A percentile compares a stretch with the other conserved stretches of the same genome.
Evolutionary conservation across 2,113 vertebrate genomes (phyloP).

Genomic region (Numida meleagris): DNA sequence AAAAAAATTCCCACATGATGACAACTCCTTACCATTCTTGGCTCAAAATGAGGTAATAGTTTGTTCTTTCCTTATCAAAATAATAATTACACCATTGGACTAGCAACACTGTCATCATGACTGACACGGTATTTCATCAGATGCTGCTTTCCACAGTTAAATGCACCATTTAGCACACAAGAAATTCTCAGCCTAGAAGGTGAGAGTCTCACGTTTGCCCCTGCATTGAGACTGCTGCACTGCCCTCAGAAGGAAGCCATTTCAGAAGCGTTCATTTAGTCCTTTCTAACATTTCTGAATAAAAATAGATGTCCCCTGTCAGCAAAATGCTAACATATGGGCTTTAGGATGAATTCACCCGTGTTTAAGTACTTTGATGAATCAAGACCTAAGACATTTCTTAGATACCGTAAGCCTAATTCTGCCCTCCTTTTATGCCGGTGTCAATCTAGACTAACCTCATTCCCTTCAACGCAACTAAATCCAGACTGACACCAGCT

Average conservation of each 20-base stretch:
- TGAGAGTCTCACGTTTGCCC: background rate
- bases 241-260: background rate
- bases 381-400: conserved; percentile 49
- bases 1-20: background rate
- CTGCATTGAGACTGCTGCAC: background rate
- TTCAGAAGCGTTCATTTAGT: background rate
- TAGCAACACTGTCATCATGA: background rate
- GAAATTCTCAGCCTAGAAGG: background rate
- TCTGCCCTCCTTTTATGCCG: conserved; percentile 6
- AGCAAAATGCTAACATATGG: conserved; percentile 45
- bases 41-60: background rate
- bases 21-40: background rate
- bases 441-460: conserved; percentile 54
- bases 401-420: conserved; percentile 34
- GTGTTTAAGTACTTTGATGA: conserved; percentile 30
- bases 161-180: background rate
- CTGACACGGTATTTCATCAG: background rate
- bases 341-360: conserved; percentile 43
- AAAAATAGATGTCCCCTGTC: conserved; percentile 21
- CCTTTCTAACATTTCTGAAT: conserved; percentile 31
- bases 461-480: background rate
- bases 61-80: background rate
- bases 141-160: background rate
- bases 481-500: conserved; percentile 47
- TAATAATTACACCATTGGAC: background rate